These are phyloP conservation scores for Erpobdella octoculata DNA, from an alignment of 2,888 invertebrate species.

Conservation along the genomic window DNA sequence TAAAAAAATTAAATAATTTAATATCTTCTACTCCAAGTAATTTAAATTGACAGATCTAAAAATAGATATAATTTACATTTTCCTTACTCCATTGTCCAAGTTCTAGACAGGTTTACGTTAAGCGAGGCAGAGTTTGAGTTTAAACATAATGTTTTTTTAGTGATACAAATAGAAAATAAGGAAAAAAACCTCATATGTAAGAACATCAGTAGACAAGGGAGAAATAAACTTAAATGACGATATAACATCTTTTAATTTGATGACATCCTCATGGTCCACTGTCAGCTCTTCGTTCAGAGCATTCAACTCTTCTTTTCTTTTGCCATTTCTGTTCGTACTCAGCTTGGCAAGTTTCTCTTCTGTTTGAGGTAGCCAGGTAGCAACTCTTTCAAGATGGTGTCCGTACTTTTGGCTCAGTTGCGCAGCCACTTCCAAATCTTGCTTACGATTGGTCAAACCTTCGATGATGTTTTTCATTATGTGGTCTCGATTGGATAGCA, in stretches of 20 bases:
- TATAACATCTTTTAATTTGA: background rate
- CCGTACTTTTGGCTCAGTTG: background rate
- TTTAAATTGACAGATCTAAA: too few species aligned
- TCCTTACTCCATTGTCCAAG: too few species aligned
- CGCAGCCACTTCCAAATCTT: background rate
- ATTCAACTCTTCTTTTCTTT: background rate
- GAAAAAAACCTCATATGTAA: background rate
- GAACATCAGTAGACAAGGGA: background rate
- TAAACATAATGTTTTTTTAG: too few species aligned
- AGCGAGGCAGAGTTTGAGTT: too few species aligned
- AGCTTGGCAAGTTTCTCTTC: background rate
- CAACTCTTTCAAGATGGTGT: background rate
- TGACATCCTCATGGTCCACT: background rate
- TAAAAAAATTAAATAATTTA: too few species aligned
- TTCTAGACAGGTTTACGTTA: too few species aligned
- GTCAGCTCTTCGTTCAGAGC: background rate
- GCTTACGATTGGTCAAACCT: background rate
- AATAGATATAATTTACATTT: too few species aligned
- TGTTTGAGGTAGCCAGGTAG: background rate
- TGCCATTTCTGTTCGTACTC: background rate
- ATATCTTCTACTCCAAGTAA: too few species aligned
- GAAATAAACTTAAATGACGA: background rate
- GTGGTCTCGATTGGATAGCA: background rate
- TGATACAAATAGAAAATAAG: too few species aligned
- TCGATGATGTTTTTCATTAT: background rate